Evolutionary conservation across 2,797 vertebrate genomes (phyloP), one percentile per base, ranked within the genome.

Genomic region (Pelobates cultripes): DNA sequence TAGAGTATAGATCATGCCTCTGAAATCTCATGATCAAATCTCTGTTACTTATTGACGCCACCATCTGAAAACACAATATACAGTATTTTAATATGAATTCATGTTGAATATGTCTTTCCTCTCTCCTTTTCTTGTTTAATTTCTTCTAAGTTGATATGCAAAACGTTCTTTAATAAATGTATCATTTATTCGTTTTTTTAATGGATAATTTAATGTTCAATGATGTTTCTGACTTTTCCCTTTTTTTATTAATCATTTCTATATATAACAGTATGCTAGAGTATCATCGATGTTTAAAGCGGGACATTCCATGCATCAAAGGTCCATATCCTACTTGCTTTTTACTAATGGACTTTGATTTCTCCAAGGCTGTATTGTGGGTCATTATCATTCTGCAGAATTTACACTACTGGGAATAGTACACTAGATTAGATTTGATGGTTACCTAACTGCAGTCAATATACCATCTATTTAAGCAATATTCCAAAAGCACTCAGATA

Each of bases 381-480:
- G 28, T 64, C 61, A 64, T 64, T 64, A 64, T 28, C 61, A 7
- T 40, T n/a, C 61, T 64, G n/a, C 28, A 64, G n/a, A 40, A 64
- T 64, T 28, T 64, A n/a, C 61, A 64, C 61, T 64, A 40, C 14
- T 64, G 61, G 61, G 61, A 64, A 64, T 64, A 40, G n/a, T 40
- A 28, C 17, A n/a, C 6, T 64, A 64, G 61, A 64, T 64, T 64
- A 64, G 7, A 64, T 64, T 64, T 64, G 9, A 12, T 64, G 10
- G 17, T 6, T 40, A 40, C 5, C 6, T 64, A 28, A 4, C 61
- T 40, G 61, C n/a, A 28, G 61, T 64, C 61, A 64, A 64, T 64
- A 64, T 40, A 28, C 61, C n/a, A 64, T 64, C 61, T 64, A 64
- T 64, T 64, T 64, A 64, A 64, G 17, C 61, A 64, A 40, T 64